Conservation (phyloP, 2,888 invertebrate species). For the Noctua fimbriata region DNA sequence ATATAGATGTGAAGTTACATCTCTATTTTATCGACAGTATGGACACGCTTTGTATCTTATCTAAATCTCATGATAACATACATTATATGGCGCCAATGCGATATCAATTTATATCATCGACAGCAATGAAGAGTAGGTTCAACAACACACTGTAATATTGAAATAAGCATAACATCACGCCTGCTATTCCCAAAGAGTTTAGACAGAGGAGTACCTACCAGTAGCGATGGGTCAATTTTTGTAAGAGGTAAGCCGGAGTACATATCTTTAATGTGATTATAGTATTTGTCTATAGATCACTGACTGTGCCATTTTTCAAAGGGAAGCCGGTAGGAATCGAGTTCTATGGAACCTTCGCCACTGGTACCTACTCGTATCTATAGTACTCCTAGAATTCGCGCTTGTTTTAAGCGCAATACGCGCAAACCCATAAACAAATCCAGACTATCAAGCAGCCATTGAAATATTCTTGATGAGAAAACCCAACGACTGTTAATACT, state of each 20-base stretch:
- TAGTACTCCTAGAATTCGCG: neutral
- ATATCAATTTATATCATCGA: conserved; percentile 10
- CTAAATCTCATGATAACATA: conserved; percentile 41
- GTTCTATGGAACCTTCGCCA: no score
- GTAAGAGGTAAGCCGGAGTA: no score
- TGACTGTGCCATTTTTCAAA: no score
- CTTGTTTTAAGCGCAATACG: no score
- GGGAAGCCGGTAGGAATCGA: no score
- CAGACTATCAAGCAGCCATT: neutral
- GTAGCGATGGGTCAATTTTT: no score
- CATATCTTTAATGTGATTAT: no score
- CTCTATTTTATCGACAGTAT: conserved; percentile 2
- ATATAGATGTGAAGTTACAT: neutral
- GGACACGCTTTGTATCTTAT: conserved; percentile 25
- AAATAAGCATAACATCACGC: neutral
- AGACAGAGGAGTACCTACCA: neutral
- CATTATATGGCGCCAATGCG: conserved; percentile 41
- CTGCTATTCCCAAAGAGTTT: neutral
- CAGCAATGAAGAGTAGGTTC: conserved; percentile 6
- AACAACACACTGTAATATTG: neutral
- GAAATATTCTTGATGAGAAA: neutral
- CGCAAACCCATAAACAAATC: neutral
- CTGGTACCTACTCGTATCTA: neutral
- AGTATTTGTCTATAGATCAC: no score
- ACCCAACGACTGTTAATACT: neutral